These are phyloP conservation scores for Mormyrus lacerda DNA, from an alignment of 2,113 vertebrate genomes.

Conservation along the genomic window DNA sequence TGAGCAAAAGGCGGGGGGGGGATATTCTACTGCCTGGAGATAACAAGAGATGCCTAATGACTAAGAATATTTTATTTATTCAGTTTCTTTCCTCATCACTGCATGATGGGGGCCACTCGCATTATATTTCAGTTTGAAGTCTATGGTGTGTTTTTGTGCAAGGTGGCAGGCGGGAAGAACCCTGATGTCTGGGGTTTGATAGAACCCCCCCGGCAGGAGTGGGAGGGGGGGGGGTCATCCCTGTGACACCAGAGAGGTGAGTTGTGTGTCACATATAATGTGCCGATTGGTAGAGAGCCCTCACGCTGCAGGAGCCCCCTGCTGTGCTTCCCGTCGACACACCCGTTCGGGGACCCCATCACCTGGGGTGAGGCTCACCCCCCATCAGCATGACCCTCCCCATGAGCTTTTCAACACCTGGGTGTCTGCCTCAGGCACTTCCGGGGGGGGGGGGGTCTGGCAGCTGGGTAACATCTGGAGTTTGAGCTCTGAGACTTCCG, in stretches of 20 bases:
- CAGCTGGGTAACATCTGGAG: not conserved
- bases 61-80: constrained; percentile 8
- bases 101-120: not conserved
- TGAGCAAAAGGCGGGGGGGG: not conserved
- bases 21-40: not conserved
- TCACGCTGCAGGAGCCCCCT: not conserved
- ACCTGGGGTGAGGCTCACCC: not conserved
- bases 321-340: not conserved
- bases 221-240: not conserved
- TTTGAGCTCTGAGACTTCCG: not conserved
- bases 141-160: not conserved
- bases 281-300: not conserved
- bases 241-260: not conserved
- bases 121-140: not conserved
- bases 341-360: not conserved
- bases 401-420: not conserved
- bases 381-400: not conserved
- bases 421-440: not conserved
- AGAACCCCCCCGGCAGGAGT: not conserved
- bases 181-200: not conserved
- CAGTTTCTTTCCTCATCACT: not conserved
- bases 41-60: not conserved
- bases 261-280: not conserved
- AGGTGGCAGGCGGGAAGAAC: not conserved
- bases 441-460: not conserved